Conservation (phyloP, 2,888 invertebrate genomes). For the Melolontha melolontha region DNA sequence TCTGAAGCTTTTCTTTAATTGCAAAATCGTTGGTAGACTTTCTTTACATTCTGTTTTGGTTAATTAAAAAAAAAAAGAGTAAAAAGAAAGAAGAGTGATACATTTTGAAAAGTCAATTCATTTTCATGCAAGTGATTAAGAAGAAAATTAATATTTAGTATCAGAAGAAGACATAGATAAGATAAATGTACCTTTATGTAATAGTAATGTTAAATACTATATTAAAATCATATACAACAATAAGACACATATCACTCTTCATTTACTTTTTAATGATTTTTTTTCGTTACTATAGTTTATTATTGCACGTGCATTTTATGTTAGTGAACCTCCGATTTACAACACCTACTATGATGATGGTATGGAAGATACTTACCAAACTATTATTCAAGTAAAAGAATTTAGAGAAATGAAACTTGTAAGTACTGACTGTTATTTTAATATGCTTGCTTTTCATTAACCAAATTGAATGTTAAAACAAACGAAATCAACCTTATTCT, state of each 20-base stretch:
- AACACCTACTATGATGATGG: constrained; percentile 72
- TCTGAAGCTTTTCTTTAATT: constrained; percentile 35
- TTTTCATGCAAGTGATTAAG: too few species aligned
- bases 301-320: constrained; percentile 49
- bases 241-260: too few species aligned
- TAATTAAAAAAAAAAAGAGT: neutral
- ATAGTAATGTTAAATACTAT: too few species aligned
- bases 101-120: neutral
- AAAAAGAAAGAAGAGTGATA: neutral
- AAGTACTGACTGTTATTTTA: constrained; percentile 20
- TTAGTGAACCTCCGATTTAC: constrained; percentile 58
- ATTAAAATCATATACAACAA: too few species aligned
- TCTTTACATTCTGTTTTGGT: neutral
- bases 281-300: constrained; percentile 35
- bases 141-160: too few species aligned
- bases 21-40: constrained; percentile 38
- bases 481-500: constrained; percentile 19
- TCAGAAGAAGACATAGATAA: too few species aligned
- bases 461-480: neutral
- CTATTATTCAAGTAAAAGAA: constrained; percentile 41
- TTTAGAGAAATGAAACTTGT: constrained; percentile 31
- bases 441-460: constrained; percentile 1
- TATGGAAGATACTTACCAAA: constrained; percentile 50
- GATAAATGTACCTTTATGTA: too few species aligned
- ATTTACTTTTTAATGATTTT: constrained; percentile 5